Percentiles rank a stretch among this genome's conserved stretches.
phyloP scores from a whole-genome alignment of 2,797 vertebrate genomes.

The Gobionotothen gibberifrons region DNA sequence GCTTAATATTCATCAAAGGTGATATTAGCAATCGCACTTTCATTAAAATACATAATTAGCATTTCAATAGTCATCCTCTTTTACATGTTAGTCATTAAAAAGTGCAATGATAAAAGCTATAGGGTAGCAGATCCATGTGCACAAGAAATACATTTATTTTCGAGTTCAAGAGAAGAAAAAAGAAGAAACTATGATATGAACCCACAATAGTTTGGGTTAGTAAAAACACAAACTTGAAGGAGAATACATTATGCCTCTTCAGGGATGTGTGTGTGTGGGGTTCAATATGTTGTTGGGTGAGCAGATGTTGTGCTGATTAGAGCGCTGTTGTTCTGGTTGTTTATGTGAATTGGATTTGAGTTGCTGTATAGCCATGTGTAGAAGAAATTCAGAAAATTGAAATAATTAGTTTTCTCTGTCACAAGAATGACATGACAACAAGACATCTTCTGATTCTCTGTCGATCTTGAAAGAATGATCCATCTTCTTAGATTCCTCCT shows the following conservation, averaged over 20 bases:
- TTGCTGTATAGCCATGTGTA: neutral
- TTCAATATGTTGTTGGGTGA: neutral
- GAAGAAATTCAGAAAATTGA: no score
- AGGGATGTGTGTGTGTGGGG: neutral
- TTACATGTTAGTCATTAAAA: neutral
- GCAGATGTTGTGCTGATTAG: neutral
- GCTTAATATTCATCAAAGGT: neutral
- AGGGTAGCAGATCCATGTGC: neutral
- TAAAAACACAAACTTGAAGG: neutral
- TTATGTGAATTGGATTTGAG: neutral
- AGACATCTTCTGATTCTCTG: neutral
- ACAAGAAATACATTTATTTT: neutral
- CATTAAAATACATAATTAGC: constrained; percentile 5
- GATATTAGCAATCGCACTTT: neutral
- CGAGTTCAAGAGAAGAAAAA: neutral
- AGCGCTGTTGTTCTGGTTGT: neutral
- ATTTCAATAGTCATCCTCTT: neutral
- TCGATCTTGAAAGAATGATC: neutral
- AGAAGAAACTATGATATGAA: neutral
- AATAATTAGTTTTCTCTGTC: neutral
- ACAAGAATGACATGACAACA: no score
- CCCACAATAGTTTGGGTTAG: neutral
- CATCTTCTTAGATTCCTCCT: neutral
- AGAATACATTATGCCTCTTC: neutral
- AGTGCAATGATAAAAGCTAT: neutral